Conservation (phyloP, 2,888 invertebrate species). For the Spodoptera exigua region DNA sequence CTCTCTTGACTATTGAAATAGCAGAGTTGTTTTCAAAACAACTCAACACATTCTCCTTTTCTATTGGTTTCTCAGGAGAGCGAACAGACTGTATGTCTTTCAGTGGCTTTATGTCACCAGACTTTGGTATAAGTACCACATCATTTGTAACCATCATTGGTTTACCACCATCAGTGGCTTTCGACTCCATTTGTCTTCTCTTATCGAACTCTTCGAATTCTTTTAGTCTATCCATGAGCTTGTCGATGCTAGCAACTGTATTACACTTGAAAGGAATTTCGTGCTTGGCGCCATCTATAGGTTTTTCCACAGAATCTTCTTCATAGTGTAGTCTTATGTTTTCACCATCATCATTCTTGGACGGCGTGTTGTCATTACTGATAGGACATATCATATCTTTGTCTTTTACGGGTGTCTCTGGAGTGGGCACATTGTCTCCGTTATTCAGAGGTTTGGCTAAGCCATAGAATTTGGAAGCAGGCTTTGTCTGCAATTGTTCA, state of each 20-base stretch:
- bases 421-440: conserved; percentile 68
- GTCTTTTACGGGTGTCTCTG: conserved; percentile 82
- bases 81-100: conserved; percentile 84
- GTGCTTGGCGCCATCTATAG: conserved; percentile 72
- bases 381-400: conserved; percentile 69
- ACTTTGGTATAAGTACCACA: conserved; percentile 85
- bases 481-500: conserved; percentile 75
- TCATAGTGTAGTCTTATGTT: conserved; percentile 85
- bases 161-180: conserved; percentile 74
- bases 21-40: conserved; percentile 88
- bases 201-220: conserved; percentile 87
- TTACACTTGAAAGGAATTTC: conserved; percentile 80
- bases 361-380: conserved; percentile 78
- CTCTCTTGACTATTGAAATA: conserved; percentile 86
- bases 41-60: conserved; percentile 86
- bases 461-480: conserved; percentile 80
- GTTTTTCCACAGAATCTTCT: conserved; percentile 80
- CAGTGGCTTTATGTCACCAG: conserved; percentile 83
- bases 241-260: conserved; percentile 84
- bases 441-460: conserved; percentile 78
- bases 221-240: conserved; percentile 86
- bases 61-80: conserved; percentile 81
- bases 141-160: conserved; percentile 85
- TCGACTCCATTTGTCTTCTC: conserved; percentile 82
- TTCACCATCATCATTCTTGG: conserved; percentile 83